These are phyloP conservation scores for Ennomos fuscantarius DNA, from an alignment of 2,888 invertebrate genomes.

Conservation along the genomic window DNA sequence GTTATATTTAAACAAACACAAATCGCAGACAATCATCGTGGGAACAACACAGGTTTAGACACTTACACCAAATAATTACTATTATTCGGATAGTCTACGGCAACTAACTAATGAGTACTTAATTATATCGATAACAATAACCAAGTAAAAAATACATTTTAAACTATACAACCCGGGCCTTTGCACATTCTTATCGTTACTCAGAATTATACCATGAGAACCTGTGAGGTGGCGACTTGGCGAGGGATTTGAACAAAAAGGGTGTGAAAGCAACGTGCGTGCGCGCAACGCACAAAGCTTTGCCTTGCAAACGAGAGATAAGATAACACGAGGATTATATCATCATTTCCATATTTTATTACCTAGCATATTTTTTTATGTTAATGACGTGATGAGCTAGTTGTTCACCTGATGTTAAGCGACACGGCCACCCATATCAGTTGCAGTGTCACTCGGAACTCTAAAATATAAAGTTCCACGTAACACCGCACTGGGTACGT, in stretches of 20 bases:
- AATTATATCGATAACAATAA: slow-evolving; percentile 10
- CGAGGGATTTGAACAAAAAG: slow-evolving; percentile 44
- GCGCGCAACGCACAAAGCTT: slow-evolving; percentile 54
- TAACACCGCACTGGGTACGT: too few relatives aligned
- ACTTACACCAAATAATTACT: too few relatives aligned
- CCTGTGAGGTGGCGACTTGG: slow-evolving; percentile 11
- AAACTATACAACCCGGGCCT: slow-evolving; percentile 49
- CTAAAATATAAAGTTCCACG: too few relatives aligned
- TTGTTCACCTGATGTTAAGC: too few relatives aligned
- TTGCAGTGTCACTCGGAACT: too few relatives aligned
- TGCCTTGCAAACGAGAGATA: slow-evolving; percentile 49
- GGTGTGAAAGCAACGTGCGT: slow-evolving; percentile 63
- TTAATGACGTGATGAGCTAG: too few relatives aligned
- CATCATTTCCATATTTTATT: slow-evolving; percentile 36
- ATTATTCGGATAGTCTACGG: neutral
- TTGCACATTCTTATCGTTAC: slow-evolving; percentile 70
- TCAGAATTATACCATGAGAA: slow-evolving; percentile 60
- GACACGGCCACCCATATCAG: too few relatives aligned
- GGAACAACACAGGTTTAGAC: too few relatives aligned
- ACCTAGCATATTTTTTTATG: too few relatives aligned
- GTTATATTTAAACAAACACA: too few relatives aligned
- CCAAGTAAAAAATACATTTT: slow-evolving; percentile 14
- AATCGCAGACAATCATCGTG: too few relatives aligned
- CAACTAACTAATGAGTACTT: neutral
- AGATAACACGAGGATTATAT: slow-evolving; percentile 44